A percentile compares a stretch with the other conserved stretches of the same genome.
phyloP scores from a whole-genome alignment of 2,113 vertebrate species.

The Brienomyrus longianalis region DNA sequence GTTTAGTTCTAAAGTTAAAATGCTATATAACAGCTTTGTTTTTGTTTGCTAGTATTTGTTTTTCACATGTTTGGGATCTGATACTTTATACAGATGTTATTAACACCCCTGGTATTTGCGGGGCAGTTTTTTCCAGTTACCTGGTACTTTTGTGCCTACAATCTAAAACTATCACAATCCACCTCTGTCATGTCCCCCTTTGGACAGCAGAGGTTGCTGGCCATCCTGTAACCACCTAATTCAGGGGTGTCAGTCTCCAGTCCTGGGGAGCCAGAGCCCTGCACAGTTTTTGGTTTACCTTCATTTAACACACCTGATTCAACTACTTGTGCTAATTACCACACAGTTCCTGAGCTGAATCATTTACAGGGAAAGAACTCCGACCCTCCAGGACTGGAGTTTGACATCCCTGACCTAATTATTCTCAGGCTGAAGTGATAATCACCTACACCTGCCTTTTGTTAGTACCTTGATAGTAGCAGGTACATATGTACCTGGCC shows the following conservation, averaged over 20 bases:
- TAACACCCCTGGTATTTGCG: neutral
- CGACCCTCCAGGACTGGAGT: too few relatives aligned
- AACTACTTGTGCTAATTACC: too few relatives aligned
- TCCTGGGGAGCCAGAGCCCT: too few relatives aligned
- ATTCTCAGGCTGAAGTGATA: neutral
- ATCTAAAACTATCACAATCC: neutral
- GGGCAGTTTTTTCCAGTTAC: neutral
- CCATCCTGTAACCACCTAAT: neutral
- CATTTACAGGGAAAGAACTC: too few relatives aligned
- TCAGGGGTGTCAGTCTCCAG: too few relatives aligned
- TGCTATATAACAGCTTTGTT: neutral
- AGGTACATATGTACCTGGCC: neutral
- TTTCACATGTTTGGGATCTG: neutral
- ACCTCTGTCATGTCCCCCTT: neutral
- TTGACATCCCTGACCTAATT: neutral
- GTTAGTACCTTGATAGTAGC: neutral
- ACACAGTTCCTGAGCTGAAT: too few relatives aligned
- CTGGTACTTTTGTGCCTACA: neutral
- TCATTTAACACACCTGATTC: too few relatives aligned
- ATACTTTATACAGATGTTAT: neutral
- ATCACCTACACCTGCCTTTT: neutral
- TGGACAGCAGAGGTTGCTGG: neutral
- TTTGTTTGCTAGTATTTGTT: neutral
- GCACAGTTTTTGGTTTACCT: too few relatives aligned
- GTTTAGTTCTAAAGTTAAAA: neutral